phyloP scores from a whole-genome alignment of 2,113 vertebrate genomes.

The Pterocles orientalis region DNA sequence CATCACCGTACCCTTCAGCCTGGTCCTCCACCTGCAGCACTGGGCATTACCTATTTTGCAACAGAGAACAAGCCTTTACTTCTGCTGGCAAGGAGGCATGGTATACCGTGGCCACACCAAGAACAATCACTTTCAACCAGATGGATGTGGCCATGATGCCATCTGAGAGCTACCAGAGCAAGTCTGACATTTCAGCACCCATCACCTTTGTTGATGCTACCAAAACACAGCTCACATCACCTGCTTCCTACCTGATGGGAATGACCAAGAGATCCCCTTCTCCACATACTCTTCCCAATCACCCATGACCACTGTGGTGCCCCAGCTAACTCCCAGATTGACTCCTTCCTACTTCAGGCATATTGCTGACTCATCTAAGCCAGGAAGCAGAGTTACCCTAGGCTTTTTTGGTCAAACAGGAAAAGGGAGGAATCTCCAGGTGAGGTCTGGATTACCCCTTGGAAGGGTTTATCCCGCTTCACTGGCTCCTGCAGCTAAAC shows the following conservation, averaged over 20 bases:
- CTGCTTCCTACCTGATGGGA: background rate
- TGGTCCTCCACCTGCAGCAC: accelerated
- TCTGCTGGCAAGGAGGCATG: background rate
- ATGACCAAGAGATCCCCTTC: background rate
- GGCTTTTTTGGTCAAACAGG: background rate
- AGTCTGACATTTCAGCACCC: background rate
- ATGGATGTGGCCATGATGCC: too few species aligned
- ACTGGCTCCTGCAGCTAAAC: background rate
- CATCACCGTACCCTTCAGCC: background rate
- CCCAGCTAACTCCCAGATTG: background rate
- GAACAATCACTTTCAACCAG: background rate
- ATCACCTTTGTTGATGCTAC: background rate
- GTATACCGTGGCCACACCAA: background rate
- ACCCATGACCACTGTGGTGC: background rate
- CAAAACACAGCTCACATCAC: background rate
- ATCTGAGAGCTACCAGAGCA: background rate
- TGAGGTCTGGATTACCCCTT: background rate
- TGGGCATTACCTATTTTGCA: background rate
- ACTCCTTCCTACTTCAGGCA: background rate
- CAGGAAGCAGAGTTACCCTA: background rate
- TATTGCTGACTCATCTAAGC: background rate
- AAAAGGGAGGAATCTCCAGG: background rate
- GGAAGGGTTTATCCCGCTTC: background rate
- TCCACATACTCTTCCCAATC: background rate
- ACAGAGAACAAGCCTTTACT: background rate